Percentiles rank a stretch among this genome's conserved stretches.
These are phyloP conservation scores for Drosophila algonquin DNA, from an alignment of 2,888 invertebrate genomes.

Conservation along the genomic window DNA sequence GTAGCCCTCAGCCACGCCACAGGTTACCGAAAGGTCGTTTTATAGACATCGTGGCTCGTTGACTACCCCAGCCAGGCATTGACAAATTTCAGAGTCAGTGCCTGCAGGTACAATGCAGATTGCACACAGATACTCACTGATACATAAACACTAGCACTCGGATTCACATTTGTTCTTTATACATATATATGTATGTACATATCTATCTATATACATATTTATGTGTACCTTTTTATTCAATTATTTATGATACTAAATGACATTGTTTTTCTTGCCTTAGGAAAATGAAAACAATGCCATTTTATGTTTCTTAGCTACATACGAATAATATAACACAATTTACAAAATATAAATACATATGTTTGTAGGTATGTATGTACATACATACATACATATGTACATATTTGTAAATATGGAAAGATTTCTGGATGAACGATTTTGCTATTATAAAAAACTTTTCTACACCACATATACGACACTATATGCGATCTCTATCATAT, in stretches of 20 bases:
- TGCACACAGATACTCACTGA: constrained; percentile 14
- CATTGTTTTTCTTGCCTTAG: background rate
- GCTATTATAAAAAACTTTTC: background rate
- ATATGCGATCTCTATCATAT: too few relatives aligned
- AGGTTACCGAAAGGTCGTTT: constrained; percentile 23
- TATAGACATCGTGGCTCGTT: constrained; percentile 1
- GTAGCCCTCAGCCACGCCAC: constrained; percentile 19
- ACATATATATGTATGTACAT: background rate
- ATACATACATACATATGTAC: background rate
- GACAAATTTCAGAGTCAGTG: constrained; percentile 42
- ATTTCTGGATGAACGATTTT: background rate
- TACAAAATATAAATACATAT: background rate
- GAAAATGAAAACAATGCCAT: too few relatives aligned
- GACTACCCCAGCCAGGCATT: constrained; percentile 26
- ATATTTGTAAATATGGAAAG: constrained; percentile 2
- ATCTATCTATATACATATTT: background rate
- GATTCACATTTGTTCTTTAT: background rate
- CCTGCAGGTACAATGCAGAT: constrained; percentile 29
- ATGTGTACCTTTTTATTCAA: background rate
- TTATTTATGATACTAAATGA: background rate
- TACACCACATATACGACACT: too few relatives aligned
- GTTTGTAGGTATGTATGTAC: background rate
- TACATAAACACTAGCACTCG: constrained; percentile 1
- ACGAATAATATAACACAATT: background rate
- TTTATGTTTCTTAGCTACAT: too few relatives aligned